Percentiles rank a stretch among this genome's conserved stretches.
These are phyloP conservation scores for Aradus depressus DNA, from an alignment of 2,888 invertebrate genomes.

Conservation along the genomic window DNA sequence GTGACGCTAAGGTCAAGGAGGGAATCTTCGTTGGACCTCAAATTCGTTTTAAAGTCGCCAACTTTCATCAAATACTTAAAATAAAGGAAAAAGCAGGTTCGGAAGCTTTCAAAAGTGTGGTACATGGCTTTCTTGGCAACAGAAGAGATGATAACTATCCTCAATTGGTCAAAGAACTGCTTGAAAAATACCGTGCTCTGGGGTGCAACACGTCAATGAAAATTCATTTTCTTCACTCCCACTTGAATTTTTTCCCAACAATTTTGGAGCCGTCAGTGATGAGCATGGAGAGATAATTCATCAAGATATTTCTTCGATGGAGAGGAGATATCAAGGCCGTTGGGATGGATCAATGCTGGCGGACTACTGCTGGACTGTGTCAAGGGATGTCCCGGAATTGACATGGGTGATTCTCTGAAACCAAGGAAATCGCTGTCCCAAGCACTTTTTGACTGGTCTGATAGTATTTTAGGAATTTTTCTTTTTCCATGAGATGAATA, in stretches of 20 bases:
- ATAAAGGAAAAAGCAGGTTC: not conserved
- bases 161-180: slow-evolving; percentile 22
- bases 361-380: slow-evolving; percentile 5
- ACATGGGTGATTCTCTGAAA: too few relatives aligned
- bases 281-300: slow-evolving; percentile 7
- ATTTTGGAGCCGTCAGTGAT: too few relatives aligned
- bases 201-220: too few relatives aligned
- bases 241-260: too few relatives aligned
- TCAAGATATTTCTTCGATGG: slow-evolving; percentile 5
- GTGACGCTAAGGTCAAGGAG: not conserved
- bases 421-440: too few relatives aligned
- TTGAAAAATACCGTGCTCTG: slow-evolving; percentile 19
- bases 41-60: not conserved
- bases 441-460: too few relatives aligned
- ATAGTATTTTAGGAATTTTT: too few relatives aligned
- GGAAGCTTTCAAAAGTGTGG: slow-evolving; percentile 18
- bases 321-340: slow-evolving; percentile 5
- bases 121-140: slow-evolving; percentile 5
- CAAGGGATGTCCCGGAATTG: not conserved
- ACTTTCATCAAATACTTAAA: not conserved
- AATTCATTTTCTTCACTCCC: too few relatives aligned
- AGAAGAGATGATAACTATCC: slow-evolving; percentile 17
- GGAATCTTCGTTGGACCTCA: slow-evolving; percentile 7
- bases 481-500: too few relatives aligned
- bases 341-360: too few relatives aligned